Percentiles rank a stretch among this genome's conserved stretches.
These are phyloP conservation scores for Cirrhinus molitorella DNA, from an alignment of 2,797 vertebrate genomes.

Conservation along the genomic window DNA sequence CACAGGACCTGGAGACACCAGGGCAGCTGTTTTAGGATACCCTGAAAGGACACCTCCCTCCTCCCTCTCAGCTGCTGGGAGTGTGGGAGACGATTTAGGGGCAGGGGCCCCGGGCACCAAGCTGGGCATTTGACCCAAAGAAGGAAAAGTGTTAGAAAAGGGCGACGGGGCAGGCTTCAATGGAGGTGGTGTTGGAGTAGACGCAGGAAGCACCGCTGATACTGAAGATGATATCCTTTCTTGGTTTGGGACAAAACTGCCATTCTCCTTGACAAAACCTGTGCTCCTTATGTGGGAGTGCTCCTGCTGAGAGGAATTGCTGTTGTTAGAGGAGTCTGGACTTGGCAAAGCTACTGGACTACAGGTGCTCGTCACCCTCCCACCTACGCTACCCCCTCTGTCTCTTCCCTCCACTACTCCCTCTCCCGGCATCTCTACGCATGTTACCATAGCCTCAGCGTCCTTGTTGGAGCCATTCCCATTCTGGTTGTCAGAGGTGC, in stretches of 20 bases:
- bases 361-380: slow-evolving; percentile 75
- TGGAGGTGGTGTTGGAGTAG: slow-evolving; percentile 80
- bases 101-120: slow-evolving; percentile 78
- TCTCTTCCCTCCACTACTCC: slow-evolving; percentile 66
- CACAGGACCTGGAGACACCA: slow-evolving; percentile 82
- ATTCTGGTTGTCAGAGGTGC: slow-evolving; percentile 73
- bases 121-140: slow-evolving; percentile 84
- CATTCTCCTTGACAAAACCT: slow-evolving; percentile 94
- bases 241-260: slow-evolving; percentile 86
- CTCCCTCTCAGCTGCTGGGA: slow-evolving; percentile 80
- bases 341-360: slow-evolving; percentile 64
- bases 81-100: slow-evolving; percentile 72
- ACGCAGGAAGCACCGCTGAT: slow-evolving; percentile 68
- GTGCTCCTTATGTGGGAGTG: slow-evolving; percentile 78
- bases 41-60: slow-evolving; percentile 73
- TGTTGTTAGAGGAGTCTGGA: slow-evolving; percentile 66
- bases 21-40: slow-evolving; percentile 82
- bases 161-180: slow-evolving; percentile 86
- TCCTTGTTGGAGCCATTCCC: slow-evolving; percentile 83
- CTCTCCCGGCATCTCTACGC: slow-evolving; percentile 73
- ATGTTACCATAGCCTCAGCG: slow-evolving; percentile 80
- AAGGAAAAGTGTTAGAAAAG: slow-evolving; percentile 87
- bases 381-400: slow-evolving; percentile 71
- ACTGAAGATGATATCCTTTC: slow-evolving; percentile 84
- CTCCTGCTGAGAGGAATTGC: slow-evolving; percentile 80